A percentile compares a stretch with the other conserved stretches of the same genome.
phyloP scores from a whole-genome alignment of 2,113 vertebrate genomes.

The Chionodraco myersi region DNA sequence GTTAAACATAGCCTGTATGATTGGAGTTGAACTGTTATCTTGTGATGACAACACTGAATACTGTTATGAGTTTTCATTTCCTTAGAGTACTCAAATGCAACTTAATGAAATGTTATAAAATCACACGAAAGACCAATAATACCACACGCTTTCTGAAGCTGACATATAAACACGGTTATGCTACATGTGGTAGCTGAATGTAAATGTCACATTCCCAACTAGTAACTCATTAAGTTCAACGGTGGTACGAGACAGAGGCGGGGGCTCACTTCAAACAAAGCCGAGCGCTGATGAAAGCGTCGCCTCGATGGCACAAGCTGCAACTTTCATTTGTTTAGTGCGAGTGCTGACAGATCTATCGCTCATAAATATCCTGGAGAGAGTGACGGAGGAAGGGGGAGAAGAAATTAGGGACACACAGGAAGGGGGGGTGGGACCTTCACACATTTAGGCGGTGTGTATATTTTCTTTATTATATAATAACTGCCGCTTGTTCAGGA shows the following conservation, averaged over 20 bases:
- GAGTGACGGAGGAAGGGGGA: conserved; percentile 46
- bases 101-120: conserved; percentile 8
- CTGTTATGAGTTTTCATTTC: conserved; percentile 4
- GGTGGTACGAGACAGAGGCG: conserved; percentile 33
- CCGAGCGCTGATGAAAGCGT: conserved; percentile 64
- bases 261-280: conserved; percentile 54
- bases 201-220: conserved; percentile 71
- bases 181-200: conserved; percentile 47
- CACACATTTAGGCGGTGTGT: conserved; percentile 30
- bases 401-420: conserved; percentile 28
- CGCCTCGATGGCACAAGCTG: conserved; percentile 42
- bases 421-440: conserved; percentile 25
- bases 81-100: not conserved
- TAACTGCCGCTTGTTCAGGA: no score
- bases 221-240: conserved; percentile 67
- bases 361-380: conserved; percentile 69
- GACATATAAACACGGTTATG: conserved; percentile 46
- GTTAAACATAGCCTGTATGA: not conserved
- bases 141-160: conserved; percentile 25
- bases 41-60: not conserved
- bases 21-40: not conserved
- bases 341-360: conserved; percentile 63
- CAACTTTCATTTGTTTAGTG: conserved; percentile 74
- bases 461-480: conserved; percentile 63
- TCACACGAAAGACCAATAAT: conserved; percentile 28